Conservation (phyloP, 2,888 invertebrate genomes). For the Theodoxus fluviatilis region DNA sequence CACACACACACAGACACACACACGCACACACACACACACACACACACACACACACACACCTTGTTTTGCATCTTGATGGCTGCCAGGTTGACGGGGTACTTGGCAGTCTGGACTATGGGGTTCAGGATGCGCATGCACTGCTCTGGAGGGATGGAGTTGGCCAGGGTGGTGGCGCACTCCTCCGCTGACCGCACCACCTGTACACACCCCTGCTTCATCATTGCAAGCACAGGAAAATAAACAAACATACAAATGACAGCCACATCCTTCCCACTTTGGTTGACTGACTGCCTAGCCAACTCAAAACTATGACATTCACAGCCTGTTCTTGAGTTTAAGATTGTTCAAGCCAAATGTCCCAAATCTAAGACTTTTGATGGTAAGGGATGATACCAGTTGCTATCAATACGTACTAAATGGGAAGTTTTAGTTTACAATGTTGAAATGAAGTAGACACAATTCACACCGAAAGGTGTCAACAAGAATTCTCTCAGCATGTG, state of each 20-base stretch:
- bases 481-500: neutral
- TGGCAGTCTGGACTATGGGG: constrained; percentile 84
- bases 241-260: constrained; percentile 4
- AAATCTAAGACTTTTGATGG: too few species aligned
- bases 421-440: too few species aligned
- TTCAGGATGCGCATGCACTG: constrained; percentile 78
- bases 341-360: too few species aligned
- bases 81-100: constrained; percentile 86
- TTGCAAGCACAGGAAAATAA: neutral
- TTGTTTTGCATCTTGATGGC: constrained; percentile 81
- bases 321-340: too few species aligned
- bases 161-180: constrained; percentile 78
- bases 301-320: too few species aligned
- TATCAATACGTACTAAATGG: too few species aligned
- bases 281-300: neutral
- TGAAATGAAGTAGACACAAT: too few species aligned
- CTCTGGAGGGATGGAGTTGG: constrained; percentile 81
- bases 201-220: constrained; percentile 31
- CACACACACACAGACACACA: constrained; percentile 5
- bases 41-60: constrained; percentile 36
- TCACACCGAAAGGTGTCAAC: neutral
- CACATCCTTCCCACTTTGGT: neutral
- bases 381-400: too few species aligned
- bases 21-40: neutral
- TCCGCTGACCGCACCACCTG: constrained; percentile 86